Base-by-base conservation (phyloP, 2,113 vertebrate species). In the Hymenochirus boettgeri region DNA sequence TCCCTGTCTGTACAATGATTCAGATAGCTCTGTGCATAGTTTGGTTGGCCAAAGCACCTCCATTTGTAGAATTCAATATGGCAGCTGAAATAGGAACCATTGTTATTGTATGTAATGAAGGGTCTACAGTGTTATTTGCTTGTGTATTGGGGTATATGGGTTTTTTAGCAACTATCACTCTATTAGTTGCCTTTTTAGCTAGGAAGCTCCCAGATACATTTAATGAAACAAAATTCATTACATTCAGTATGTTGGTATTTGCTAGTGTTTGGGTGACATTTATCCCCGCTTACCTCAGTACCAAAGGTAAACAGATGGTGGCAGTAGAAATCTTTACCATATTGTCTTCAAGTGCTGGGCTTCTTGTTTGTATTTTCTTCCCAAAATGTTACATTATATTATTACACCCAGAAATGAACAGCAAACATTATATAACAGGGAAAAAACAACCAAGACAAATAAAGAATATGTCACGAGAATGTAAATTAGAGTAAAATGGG, bases 211-310 rank as follows among this genome's bases (percentile, higher is more conserved):
- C 73, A 13, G 73, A 74, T 25, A 70, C 54, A 12, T 75, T 75
- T 54, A 75, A 75, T 23, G 73, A 75, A 25, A 45, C 73, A 5
- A 72, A 70, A 12, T 75, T 67, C 12, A 75, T 72, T 10, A 72
- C 73, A 18, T 74, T 74, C 26, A 74, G 69, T 29, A 73, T 75
- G 69, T 15, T 71, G 4, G 57, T 73, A 1, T 75, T 75, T 35
- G 70, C 69, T 2, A 69, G 63, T 50, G 57, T 75, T 4, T 70
- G 69, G 72, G 23, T 73, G 2, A 69, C 63, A 25, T 66, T 66
- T 51, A 50, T 57, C 12, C 71, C 19, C 31, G 70, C 37, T 52
- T 71, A 58, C 22, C 51, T 51, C n/a, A 67, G 70, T 25, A 69
- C 69, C 42, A 18, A 64, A 3, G 73, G 73, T 4, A 61, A 73